Percentiles rank a stretch among this genome's conserved stretches.
These are phyloP conservation scores for Dufourea novaeangliae DNA, from an alignment of 1,140 invertebrate genomes.

Conservation along the genomic window DNA sequence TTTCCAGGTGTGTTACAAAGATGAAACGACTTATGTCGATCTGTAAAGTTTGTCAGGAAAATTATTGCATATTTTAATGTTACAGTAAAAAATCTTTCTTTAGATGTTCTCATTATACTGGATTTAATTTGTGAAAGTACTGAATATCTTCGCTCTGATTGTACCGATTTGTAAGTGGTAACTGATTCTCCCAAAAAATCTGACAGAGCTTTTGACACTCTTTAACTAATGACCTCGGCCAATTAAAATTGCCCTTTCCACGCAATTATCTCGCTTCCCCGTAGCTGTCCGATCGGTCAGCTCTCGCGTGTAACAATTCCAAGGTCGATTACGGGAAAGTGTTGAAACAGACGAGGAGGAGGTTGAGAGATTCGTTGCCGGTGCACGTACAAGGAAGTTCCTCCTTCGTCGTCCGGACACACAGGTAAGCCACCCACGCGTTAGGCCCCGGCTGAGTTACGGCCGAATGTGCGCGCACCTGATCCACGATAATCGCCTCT, in stretches of 20 bases:
- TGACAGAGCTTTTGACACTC: no score
- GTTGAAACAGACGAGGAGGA: slow-evolving; percentile 19
- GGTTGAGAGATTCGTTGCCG: slow-evolving; percentile 6
- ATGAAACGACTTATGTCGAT: no score
- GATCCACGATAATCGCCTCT: slow-evolving; percentile 81
- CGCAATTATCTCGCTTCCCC: slow-evolving; percentile 11
- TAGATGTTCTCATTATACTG: no score
- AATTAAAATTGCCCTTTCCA: slow-evolving; percentile 29
- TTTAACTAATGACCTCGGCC: neutral
- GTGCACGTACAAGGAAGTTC: slow-evolving; percentile 56
- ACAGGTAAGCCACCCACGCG: slow-evolving; percentile 74
- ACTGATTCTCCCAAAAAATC: no score
- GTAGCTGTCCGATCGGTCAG: slow-evolving; percentile 26
- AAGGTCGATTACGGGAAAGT: slow-evolving; percentile 45
- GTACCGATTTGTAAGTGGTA: no score
- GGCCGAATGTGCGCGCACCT: slow-evolving; percentile 75
- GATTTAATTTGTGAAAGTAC: no score
- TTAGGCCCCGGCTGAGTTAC: slow-evolving; percentile 74
- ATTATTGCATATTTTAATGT: no score
- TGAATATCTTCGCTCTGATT: no score
- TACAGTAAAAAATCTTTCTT: no score
- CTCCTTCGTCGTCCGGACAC: slow-evolving; percentile 71
- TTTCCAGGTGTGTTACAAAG: no score
- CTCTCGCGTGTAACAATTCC: slow-evolving; percentile 35
- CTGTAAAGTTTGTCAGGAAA: no score